Conservation (phyloP, 2,797 vertebrate genomes). For the Melanotaenia maccullochi region DNA sequence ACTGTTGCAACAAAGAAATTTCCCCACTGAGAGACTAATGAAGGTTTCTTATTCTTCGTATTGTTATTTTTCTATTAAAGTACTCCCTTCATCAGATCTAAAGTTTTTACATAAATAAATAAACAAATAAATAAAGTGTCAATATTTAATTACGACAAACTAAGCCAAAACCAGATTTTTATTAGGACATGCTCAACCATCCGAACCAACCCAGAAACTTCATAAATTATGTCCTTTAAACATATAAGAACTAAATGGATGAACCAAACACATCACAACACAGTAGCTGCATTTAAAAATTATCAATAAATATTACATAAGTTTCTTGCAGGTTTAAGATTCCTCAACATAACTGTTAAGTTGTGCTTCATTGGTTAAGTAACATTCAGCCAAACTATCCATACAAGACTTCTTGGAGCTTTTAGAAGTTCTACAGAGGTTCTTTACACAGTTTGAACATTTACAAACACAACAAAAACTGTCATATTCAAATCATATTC, state of each 20-base stretch:
- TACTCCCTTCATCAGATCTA: too few species aligned
- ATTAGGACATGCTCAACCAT: too few species aligned
- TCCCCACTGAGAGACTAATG: too few species aligned
- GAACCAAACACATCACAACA: slow-evolving; percentile 23
- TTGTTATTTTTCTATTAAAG: too few species aligned
- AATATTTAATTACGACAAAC: background rate
- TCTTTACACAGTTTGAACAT: slow-evolving; percentile 32
- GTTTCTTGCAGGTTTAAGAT: slow-evolving; percentile 13
- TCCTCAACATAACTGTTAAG: slow-evolving; percentile 17
- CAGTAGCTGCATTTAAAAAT: slow-evolving; percentile 11
- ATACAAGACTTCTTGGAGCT: too few species aligned
- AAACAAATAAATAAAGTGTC: background rate
- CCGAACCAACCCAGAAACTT: too few species aligned
- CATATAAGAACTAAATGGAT: too few species aligned
- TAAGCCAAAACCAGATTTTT: background rate
- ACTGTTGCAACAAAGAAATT: too few species aligned
- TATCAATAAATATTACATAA: slow-evolving; percentile 12
- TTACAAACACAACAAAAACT: slow-evolving; percentile 34
- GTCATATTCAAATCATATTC: slow-evolving; percentile 41
- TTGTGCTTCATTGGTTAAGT: slow-evolving; percentile 5
- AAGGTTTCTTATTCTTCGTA: too few species aligned
- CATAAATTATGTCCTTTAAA: too few species aligned
- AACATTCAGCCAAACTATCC: too few species aligned
- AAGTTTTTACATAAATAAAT: background rate
- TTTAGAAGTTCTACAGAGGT: slow-evolving; percentile 25